Evolutionary conservation across 1,140 invertebrate genomes (phyloP).

Genomic region (Lepidurus apus): DNA sequence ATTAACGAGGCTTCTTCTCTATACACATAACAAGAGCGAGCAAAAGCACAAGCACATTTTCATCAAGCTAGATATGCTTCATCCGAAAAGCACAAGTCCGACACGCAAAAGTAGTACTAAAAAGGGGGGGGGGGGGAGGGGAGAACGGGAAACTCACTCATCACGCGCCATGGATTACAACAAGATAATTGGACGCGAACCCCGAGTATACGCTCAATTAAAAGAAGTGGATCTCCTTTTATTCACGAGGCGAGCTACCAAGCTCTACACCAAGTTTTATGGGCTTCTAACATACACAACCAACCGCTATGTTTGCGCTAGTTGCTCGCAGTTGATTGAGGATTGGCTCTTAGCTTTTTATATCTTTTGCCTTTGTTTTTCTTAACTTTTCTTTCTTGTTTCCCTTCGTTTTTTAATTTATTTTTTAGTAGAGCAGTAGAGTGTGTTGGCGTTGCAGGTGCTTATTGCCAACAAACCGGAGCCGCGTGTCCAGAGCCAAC

Average conservation of each 20-base stretch:
- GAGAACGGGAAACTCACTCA: constrained; percentile 5
- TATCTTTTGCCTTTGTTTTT: not conserved
- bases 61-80: constrained; percentile 18
- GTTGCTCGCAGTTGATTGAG: not conserved
- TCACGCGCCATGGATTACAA: constrained; percentile 18
- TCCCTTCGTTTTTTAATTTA: not conserved
- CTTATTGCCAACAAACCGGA: not conserved
- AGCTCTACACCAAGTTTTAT: not conserved
- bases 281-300: not conserved
- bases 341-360: constrained; percentile 2
- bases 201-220: constrained; percentile 13
- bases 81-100: constrained; percentile 4
- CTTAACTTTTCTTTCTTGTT: not conserved
- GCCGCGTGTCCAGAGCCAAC: constrained; percentile 1
- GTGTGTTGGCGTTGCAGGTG: not conserved
- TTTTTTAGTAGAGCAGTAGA: not conserved
- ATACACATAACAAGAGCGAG: not conserved
- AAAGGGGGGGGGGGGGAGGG: not conserved
- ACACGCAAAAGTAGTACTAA: constrained; percentile 22
- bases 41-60: constrained; percentile 2
- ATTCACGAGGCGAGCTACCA: not conserved
- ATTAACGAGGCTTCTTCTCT: not conserved
- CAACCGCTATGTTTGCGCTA: not conserved
- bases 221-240: constrained; percentile 11
- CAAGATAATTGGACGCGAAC: constrained; percentile 15